These are phyloP conservation scores for Halcyon senegalensis DNA, from an alignment of 2,113 vertebrate species.

Conservation along the genomic window DNA sequence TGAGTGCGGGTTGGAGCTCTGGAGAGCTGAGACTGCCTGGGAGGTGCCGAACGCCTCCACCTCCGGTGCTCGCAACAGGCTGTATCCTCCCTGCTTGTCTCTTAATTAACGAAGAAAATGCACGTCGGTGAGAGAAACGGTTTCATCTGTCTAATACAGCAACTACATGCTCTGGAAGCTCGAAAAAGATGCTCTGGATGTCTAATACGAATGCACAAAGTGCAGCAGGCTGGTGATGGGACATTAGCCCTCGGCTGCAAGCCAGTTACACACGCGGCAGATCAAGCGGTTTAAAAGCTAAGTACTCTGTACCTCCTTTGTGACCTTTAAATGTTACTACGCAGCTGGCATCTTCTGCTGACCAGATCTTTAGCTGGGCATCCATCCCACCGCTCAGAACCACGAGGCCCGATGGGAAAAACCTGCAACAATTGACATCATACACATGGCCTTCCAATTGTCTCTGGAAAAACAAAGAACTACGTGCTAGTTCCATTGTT, in stretches of 20 bases:
- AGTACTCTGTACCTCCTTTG: slow-evolving; percentile 75
- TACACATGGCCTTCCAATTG: slow-evolving; percentile 82
- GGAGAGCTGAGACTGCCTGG: neutral
- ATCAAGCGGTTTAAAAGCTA: neutral
- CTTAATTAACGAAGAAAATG: neutral
- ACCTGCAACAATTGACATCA: slow-evolving; percentile 84
- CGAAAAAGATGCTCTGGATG: neutral
- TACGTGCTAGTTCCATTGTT: slow-evolving; percentile 45
- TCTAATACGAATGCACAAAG: neutral
- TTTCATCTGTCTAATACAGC: neutral
- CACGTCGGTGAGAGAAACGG: neutral
- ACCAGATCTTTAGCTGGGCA: slow-evolving; percentile 83
- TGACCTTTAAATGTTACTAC: slow-evolving; percentile 82
- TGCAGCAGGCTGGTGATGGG: neutral
- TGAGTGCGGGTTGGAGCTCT: neutral
- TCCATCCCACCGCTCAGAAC: slow-evolving; percentile 84
- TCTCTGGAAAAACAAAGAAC: slow-evolving; percentile 80
- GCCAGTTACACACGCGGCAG: neutral
- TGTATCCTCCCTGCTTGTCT: neutral
- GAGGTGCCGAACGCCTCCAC: neutral
- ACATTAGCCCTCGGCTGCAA: neutral
- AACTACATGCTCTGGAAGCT: neutral
- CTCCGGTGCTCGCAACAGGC: neutral
- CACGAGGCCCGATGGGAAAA: slow-evolving; percentile 84
- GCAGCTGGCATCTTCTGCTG: slow-evolving; percentile 79